Evolutionary conservation across 2,113 vertebrate genomes (phyloP).

Genomic region (Mustela lutreola): DNA sequence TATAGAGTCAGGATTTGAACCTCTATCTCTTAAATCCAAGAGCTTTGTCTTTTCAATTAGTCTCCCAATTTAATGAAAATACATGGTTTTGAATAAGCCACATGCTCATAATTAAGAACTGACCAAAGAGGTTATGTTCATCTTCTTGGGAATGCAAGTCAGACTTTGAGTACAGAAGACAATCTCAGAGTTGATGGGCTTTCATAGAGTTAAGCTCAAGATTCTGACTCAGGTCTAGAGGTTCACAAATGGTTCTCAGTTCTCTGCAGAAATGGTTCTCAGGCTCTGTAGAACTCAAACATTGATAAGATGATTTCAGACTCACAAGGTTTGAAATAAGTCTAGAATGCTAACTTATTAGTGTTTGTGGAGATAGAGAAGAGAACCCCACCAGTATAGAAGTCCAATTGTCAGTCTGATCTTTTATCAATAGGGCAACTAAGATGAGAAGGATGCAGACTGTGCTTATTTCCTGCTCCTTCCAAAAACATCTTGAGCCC

Average conservation of each 20-base stretch:
- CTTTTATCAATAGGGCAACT: background rate
- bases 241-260: background rate
- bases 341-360: background rate
- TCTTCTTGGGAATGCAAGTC: background rate
- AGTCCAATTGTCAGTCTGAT: background rate
- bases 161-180: background rate
- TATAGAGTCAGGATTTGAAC: background rate
- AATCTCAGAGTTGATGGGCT: background rate
- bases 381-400: background rate
- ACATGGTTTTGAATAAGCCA: background rate
- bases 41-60: background rate
- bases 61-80: background rate
- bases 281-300: background rate
- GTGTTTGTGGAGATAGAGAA: background rate
- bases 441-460: background rate
- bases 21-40: background rate
- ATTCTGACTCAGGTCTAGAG: background rate
- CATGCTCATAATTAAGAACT: background rate
- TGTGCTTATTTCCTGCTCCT: background rate
- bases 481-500: background rate
- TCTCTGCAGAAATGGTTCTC: background rate
- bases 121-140: background rate
- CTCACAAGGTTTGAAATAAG: background rate
- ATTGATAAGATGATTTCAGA: background rate
- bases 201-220: background rate